A percentile compares a stretch with the other conserved stretches of the same genome.
phyloP scores from a whole-genome alignment of 2,113 vertebrate species.

The Lampris megalopsis region DNA sequence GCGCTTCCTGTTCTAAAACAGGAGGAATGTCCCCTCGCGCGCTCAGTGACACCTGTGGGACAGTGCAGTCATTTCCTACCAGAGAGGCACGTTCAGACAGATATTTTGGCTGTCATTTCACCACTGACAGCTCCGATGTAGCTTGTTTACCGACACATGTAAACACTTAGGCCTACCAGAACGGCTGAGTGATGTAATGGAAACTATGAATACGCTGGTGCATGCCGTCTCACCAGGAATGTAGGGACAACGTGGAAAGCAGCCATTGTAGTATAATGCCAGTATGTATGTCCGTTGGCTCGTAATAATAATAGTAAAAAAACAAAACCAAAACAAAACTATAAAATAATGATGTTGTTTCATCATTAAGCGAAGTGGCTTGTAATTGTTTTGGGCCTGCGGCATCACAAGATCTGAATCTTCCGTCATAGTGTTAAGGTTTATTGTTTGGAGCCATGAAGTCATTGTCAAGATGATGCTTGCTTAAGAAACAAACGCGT shows the following conservation, averaged over 20 bases:
- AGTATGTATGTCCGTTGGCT: conserved; percentile 6
- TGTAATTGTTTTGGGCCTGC: conserved; percentile 4
- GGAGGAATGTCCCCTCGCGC: background rate
- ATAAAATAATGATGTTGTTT: conserved; percentile 26
- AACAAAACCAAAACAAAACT: background rate
- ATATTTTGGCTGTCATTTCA: conserved; percentile 5
- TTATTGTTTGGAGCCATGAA: background rate
- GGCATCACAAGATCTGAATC: background rate
- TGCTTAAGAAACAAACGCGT: background rate
- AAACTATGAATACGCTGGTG: conserved; percentile 63
- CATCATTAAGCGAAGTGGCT: background rate
- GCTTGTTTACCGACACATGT: conserved; percentile 64
- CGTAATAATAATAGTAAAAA: no score
- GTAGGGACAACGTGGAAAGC: conserved; percentile 47
- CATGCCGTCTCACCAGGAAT: conserved; percentile 56
- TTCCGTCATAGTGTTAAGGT: background rate
- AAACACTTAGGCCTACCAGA: conserved; percentile 58
- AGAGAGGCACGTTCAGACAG: conserved; percentile 18
- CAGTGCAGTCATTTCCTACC: background rate
- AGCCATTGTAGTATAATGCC: conserved; percentile 29
- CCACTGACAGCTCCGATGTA: conserved; percentile 18
- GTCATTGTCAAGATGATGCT: background rate
- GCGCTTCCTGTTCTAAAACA: background rate
- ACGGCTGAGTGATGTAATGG: conserved; percentile 69
- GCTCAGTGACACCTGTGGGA: conserved; percentile 18